These are phyloP conservation scores for Podargus strigoides DNA, from an alignment of 2,797 vertebrate species.

Conservation along the genomic window DNA sequence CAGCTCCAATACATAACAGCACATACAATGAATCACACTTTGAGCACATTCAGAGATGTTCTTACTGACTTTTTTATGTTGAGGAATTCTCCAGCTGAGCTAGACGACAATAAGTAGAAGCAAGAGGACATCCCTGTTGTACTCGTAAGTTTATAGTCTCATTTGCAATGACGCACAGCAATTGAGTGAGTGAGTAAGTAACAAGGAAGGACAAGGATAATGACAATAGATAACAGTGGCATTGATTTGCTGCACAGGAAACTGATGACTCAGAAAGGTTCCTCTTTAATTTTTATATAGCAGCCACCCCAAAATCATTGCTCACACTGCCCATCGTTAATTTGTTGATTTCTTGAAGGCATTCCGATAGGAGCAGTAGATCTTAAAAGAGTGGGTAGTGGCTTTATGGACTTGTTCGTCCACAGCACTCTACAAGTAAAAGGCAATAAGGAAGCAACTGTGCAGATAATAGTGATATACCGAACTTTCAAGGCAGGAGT, in stretches of 20 bases:
- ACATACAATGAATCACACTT: not conserved
- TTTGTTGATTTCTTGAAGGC: slow-evolving; percentile 30
- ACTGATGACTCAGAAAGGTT: slow-evolving; percentile 9
- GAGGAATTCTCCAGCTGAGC: not conserved
- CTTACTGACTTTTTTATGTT: not conserved
- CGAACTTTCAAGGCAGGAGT: not conserved
- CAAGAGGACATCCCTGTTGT: not conserved
- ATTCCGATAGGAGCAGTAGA: not conserved
- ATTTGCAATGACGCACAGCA: slow-evolving; percentile 15
- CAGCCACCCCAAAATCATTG: slow-evolving; percentile 23
- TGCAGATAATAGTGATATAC: not conserved
- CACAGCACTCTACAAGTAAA: slow-evolving; percentile 6
- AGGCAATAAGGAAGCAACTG: slow-evolving; percentile 5
- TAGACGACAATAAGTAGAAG: not conserved
- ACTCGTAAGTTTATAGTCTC: not conserved
- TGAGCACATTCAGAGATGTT: not conserved
- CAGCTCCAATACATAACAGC: not conserved
- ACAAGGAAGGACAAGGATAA: slow-evolving; percentile 34
- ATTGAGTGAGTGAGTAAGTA: slow-evolving; percentile 19
- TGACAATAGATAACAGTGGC: slow-evolving; percentile 17
- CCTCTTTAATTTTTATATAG: slow-evolving; percentile 22
- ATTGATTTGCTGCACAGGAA: slow-evolving; percentile 36
- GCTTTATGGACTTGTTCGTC: slow-evolving; percentile 21
- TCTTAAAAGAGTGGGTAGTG: slow-evolving; percentile 9
- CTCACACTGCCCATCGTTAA: not conserved